Percentiles rank a stretch among this genome's conserved stretches.
Conservation (phyloP, 2,113 vertebrate genomes). For the Ahaetulla prasina region DNA sequence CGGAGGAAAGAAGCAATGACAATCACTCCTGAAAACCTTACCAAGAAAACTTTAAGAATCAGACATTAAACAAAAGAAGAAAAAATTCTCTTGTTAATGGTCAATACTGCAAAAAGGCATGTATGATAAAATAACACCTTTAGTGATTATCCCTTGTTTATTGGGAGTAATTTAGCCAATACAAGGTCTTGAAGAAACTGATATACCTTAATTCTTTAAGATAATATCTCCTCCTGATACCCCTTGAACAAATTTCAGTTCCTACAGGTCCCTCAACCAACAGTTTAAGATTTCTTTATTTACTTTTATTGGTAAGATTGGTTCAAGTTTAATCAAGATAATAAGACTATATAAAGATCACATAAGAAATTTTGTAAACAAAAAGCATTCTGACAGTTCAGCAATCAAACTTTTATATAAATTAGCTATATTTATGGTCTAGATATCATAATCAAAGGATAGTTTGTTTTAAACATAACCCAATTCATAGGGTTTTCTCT, state of each 20-base stretch:
- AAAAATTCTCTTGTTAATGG: not conserved
- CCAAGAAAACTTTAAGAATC: not conserved
- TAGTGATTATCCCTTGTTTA: not conserved
- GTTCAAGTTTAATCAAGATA: not conserved
- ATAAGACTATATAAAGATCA: not conserved
- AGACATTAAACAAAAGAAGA: not conserved
- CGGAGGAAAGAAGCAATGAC: not conserved
- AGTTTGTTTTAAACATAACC: not conserved
- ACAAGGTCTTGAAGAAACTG: not conserved
- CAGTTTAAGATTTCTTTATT: not conserved
- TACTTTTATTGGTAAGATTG: not conserved
- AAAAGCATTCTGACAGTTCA: not conserved
- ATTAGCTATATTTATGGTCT: not conserved
- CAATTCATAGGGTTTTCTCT: not conserved
- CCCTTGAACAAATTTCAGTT: not conserved
- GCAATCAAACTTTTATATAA: not conserved
- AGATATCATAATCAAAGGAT: not conserved
- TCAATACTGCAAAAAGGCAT: not conserved
- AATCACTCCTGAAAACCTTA: not conserved
- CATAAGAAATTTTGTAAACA: not conserved
- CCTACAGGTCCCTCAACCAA: not conserved
- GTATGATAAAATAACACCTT: conserved; percentile 3
- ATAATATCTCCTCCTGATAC: not conserved
- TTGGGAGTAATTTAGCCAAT: not conserved
- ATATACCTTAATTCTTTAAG: not conserved